A percentile compares a stretch with the other conserved stretches of the same genome.
Conservation (phyloP, 2,888 invertebrate species). For the Calliscelio sp. region DNA sequence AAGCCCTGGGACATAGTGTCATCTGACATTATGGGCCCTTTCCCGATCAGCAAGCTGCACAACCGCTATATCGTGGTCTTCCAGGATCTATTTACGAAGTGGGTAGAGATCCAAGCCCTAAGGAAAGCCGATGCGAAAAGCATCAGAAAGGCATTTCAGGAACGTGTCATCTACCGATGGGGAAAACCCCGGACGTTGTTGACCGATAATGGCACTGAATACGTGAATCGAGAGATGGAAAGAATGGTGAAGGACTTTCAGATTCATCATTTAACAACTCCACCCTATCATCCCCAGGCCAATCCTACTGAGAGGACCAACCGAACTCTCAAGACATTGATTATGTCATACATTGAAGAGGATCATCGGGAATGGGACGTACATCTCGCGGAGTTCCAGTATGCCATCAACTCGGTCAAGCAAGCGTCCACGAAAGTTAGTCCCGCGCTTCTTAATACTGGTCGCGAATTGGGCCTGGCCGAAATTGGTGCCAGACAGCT, state of each 20-base stretch:
- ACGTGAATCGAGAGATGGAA: not conserved
- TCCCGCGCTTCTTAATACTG: not conserved
- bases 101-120: too few species aligned
- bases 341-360: not conserved
- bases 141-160: not conserved
- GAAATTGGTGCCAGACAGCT: too few species aligned
- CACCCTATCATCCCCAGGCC: not conserved
- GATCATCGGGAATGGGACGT: slow-evolving; percentile 11
- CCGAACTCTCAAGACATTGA: not conserved
- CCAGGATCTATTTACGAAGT: too few species aligned
- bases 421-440: not conserved
- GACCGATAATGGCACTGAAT: not conserved
- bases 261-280: not conserved
- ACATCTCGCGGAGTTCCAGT: not conserved
- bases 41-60: too few species aligned
- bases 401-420: not conserved
- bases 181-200: not conserved
- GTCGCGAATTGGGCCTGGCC: not conserved
- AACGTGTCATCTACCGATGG: not conserved
- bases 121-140: not conserved
- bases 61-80: too few species aligned
- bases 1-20: not conserved
- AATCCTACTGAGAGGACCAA: slow-evolving; percentile 1
- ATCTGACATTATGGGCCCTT: not conserved
- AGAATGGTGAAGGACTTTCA: not conserved